Evolutionary conservation across 2,113 vertebrate species (phyloP).

Genomic region (Daboia siamensis): DNA sequence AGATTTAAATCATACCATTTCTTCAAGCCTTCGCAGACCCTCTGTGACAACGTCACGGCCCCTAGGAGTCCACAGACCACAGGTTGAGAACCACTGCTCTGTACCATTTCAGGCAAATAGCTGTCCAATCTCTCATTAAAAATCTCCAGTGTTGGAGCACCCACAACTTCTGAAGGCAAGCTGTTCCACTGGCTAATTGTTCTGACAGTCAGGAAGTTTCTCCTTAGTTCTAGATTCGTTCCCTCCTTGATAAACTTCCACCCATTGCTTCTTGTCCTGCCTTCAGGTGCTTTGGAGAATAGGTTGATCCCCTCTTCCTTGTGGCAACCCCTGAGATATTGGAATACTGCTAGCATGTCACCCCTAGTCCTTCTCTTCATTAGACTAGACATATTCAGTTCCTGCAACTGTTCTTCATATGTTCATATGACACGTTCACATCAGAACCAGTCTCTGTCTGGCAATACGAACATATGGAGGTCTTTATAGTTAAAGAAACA

Average conservation of each 20-base stretch:
- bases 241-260: not conserved
- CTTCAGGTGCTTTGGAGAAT: not conserved
- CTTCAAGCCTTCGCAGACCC: not conserved
- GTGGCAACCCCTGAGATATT: not conserved
- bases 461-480: not conserved
- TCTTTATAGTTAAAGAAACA: conserved; percentile 29
- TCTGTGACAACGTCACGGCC: not conserved
- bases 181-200: not conserved
- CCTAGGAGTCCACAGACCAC: not conserved
- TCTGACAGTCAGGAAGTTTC: not conserved
- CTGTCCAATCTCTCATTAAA: not conserved
- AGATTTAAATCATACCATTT: not conserved
- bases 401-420: not conserved
- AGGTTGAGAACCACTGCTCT: not conserved
- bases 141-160: not conserved
- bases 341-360: not conserved
- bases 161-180: not conserved
- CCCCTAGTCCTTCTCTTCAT: not conserved
- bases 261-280: not conserved
- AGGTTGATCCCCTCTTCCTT: not conserved
- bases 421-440: not conserved
- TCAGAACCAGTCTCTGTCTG: not conserved
- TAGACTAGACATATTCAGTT: not conserved
- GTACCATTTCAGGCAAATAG: not conserved
- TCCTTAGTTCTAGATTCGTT: not conserved